Base-by-base conservation (phyloP, 2,888 invertebrate species). In the Cartodere bifasciata region DNA sequence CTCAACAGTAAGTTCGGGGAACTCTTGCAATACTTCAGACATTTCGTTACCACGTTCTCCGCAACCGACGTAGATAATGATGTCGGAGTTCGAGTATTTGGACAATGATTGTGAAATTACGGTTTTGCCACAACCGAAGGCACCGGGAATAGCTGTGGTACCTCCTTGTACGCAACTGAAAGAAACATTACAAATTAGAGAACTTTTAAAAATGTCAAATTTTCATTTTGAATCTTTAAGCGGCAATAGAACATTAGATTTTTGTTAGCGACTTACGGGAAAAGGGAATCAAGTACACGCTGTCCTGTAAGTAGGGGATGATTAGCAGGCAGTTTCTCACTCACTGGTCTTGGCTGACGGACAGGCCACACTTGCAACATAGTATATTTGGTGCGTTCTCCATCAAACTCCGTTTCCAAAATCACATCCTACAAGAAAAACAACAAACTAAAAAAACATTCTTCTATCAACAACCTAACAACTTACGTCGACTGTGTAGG, bases 331-430 rank as follows among this genome's bases (percentile, higher is more conserved):
- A 97, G 69, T 68, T 99, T 99, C 67, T 99, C 98, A 11, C 92
- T 86, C 37, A 82, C 81, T 21, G 98, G 98, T 43, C 98, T 73
- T 37, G 95, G 91, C 62, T 92, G 91, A 58, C 98, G 83, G 47
- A 99, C 98, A 4, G 98, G 98, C 98, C 98, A 99, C 41, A 98
- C 88, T 70, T 99, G 98, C 65, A 98, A 69, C 97, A 99, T 98
- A 39, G 76, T 81, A 67, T 79, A 92, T 58, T 87, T 77, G 36
- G 81, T 76, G 54, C 76, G 79, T 60, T 94, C 87, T 11, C 95
- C 95, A 62, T 97, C 94, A 65, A 98, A 99, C 64, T 99, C 98
- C 1, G 92, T 91, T 68, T 98, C 97, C 53, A 99, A 65, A 32
- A 99, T 80, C n/a, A 86, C 65, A 62, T 98, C 98, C 84, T 87